phyloP scores from a whole-genome alignment of 2,113 vertebrate genomes.

The Carlito syrichta region DNA sequence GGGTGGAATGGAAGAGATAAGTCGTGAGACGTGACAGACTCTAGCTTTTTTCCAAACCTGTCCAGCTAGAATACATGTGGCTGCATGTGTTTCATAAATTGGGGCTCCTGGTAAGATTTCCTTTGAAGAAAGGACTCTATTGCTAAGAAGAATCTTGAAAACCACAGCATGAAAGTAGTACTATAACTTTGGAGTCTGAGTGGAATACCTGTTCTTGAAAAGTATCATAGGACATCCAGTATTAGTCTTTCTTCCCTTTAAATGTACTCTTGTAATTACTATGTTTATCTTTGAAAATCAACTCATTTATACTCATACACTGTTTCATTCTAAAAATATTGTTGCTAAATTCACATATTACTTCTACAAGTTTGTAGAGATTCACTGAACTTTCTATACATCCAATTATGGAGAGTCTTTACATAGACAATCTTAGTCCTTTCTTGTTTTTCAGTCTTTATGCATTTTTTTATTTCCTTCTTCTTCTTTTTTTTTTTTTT shows the following conservation, averaged over 20 bases:
- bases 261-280: neutral
- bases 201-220: neutral
- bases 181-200: neutral
- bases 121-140: neutral
- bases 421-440: neutral
- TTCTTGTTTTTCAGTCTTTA: neutral
- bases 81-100: neutral
- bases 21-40: neutral
- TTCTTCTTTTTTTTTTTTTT: neutral
- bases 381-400: neutral
- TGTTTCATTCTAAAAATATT: neutral
- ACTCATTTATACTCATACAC: neutral
- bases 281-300: neutral
- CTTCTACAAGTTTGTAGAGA: neutral
- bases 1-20: neutral
- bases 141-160: neutral
- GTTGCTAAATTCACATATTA: neutral
- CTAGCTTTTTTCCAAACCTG: neutral
- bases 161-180: neutral
- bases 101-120: neutral
- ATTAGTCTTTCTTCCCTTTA: neutral
- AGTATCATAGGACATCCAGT: neutral
- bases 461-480: neutral
- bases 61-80: neutral
- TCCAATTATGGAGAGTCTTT: neutral